Evolutionary conservation across 2,888 invertebrate species (phyloP).

Genomic region (Nephrotoma appendiculata): DNA sequence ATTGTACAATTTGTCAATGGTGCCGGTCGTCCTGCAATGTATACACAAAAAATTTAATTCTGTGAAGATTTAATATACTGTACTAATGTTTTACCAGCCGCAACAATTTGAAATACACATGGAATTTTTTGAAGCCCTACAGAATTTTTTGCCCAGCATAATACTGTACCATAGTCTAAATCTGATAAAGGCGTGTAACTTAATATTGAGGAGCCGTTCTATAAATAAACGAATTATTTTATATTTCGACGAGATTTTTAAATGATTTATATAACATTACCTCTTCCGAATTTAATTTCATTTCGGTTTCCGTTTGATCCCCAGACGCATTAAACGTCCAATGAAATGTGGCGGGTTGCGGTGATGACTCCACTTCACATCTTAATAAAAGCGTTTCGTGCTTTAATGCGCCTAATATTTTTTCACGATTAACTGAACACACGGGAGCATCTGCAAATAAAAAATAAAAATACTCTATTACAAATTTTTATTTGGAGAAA

Average conservation of each 20-base stretch:
- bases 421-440: slow-evolving; percentile 61
- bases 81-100: slow-evolving; percentile 45
- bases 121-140: slow-evolving; percentile 74
- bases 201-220: slow-evolving; percentile 39
- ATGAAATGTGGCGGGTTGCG: slow-evolving; percentile 69
- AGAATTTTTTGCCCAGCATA: slow-evolving; percentile 73
- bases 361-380: slow-evolving; percentile 80
- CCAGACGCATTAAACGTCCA: slow-evolving; percentile 91
- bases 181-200: slow-evolving; percentile 79
- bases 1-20: slow-evolving; percentile 79
- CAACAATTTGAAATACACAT: slow-evolving; percentile 73
- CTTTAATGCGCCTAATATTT: slow-evolving; percentile 73
- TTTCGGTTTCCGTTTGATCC: slow-evolving; percentile 65
- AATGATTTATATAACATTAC: slow-evolving; percentile 17
- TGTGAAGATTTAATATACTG: not conserved
- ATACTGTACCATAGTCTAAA: slow-evolving; percentile 78
- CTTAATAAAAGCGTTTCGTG: slow-evolving; percentile 74
- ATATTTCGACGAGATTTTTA: not conserved
- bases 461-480: not conserved
- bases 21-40: slow-evolving; percentile 64
- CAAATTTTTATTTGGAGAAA: too few species aligned
- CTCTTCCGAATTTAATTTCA: slow-evolving; percentile 38
- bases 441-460: slow-evolving; percentile 42
- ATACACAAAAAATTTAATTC: not conserved
- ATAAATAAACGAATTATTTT: slow-evolving; percentile 4